Base-by-base conservation (phyloP, 2,797 vertebrate genomes). In the Chelmon rostratus region DNA sequence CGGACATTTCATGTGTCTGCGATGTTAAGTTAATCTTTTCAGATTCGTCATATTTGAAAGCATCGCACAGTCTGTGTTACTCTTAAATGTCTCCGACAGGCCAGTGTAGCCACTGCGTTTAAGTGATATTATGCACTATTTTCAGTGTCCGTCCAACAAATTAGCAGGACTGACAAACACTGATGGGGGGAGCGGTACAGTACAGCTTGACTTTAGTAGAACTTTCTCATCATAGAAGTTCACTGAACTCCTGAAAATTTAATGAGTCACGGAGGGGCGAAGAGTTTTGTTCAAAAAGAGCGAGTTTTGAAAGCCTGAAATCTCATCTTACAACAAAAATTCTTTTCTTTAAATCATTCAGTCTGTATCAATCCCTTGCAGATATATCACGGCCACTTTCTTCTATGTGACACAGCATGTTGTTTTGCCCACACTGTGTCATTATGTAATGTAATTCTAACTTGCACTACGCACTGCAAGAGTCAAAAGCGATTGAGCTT, bases 401-500 rank as follows among this genome's bases (percentile, higher is more conserved):
- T 47, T 56, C 25, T 38, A 33, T 16, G 28, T 56, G 73, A 78
- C 56, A 66, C 2, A 28, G 19, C 21, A 31, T 54, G 70, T 46
- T 6, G 38, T 47, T 73, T 62, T 33, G 25, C 66, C 66, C 40
- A 53, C 37, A 49, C 37, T 47, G 19, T 63, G 70, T 79, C 44
- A 65, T 86, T 76, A 65, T 85, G 73, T 82, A 76, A 76, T 76
- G 25, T 57, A 79, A 83, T 50, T 79, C 61, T 66, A 58, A 68
- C 71, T 82, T 62, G 40, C 52, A 64, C 54, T 62, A 18, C 38
- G 68, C 72, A 73, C 52, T 82, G 75, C 91, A 83, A 80, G 53
- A 86, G 77, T 92, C 86, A 85, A 75, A 88, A 74, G 37, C 73
- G 76, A 90, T 84, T 68, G 63, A 71, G 59, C 37, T 72, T 77